Evolutionary conservation across 1,140 invertebrate genomes (phyloP), one percentile per base, ranked within the genome.

Genomic region (Drosophila tropicalis): DNA sequence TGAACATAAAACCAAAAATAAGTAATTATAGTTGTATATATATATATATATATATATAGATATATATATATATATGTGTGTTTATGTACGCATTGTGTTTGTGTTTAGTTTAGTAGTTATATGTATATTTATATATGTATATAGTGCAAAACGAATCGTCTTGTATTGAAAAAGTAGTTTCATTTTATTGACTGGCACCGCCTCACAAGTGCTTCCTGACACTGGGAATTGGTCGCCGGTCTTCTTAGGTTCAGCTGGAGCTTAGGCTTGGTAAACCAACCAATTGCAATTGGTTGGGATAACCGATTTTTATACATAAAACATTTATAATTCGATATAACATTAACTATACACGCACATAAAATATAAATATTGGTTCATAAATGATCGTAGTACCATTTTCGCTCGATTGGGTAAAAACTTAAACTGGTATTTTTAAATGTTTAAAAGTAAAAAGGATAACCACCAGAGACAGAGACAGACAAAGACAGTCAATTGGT

Each of bases 221-320:
- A 56, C 67, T 29, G 3, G 34, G 47, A 51, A 29, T 22, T 65
- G 55, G 55, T 56, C 29, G 29, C 41, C 62, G 58, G 60, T 74
- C 61, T 19, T 78, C 76, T 78, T 78, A 78, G 76, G 75, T 78
- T 78, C 64, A 78, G 75, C 75, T 78, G 76, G 69, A 72, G 67
- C 71, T 74, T 74, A 67, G 70, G 54, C 55, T 17, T 51, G 39
- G 60, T 9, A 17, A 51, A 5, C 44, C 44, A 57, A 64, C 32
- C 69, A 72, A 68, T 60, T 47, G 44, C 55, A 64, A 41, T 55
- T 36, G 56, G 36, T 73, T 29, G 29, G 70, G 70, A 55, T 10
- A 10, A 74, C 71, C 72, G 39, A 55, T 57, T 70, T 58, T 13
- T 73, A 58, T 39, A 51, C 15, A 62, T 47, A 51, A 40, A 44